phyloP scores from a whole-genome alignment of 1,140 invertebrate species.

The Rhagoletis pomonella region DNA sequence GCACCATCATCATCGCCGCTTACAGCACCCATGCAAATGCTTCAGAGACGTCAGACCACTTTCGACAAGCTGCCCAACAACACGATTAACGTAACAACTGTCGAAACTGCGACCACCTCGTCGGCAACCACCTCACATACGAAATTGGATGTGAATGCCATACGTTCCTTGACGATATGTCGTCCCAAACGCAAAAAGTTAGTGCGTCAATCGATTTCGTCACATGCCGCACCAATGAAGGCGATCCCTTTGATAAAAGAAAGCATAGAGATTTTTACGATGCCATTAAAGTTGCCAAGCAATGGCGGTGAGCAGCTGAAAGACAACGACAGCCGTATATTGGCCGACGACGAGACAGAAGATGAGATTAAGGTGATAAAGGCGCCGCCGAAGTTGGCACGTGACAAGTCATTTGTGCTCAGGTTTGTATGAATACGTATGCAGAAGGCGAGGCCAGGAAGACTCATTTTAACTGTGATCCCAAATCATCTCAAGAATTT shows the following conservation, averaged over 20 bases:
- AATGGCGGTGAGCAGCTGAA: background rate
- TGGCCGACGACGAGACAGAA: slow-evolving; percentile 37
- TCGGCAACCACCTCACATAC: slow-evolving; percentile 10
- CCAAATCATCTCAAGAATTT: background rate
- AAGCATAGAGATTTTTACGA: slow-evolving; percentile 31
- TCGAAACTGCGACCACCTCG: slow-evolving; percentile 44
- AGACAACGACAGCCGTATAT: slow-evolving; percentile 13
- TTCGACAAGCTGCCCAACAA: slow-evolving; percentile 49
- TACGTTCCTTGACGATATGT: slow-evolving; percentile 53
- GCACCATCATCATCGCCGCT: background rate
- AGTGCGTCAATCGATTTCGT: slow-evolving; percentile 3
- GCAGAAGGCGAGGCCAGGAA: background rate
- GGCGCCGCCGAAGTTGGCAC: slow-evolving; percentile 45
- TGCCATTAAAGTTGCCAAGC: background rate
- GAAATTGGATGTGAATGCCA: slow-evolving; percentile 26
- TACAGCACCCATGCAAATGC: slow-evolving; percentile 41
- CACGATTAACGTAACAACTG: background rate
- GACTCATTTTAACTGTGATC: background rate
- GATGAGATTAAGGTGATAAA: slow-evolving; percentile 56
- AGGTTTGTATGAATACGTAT: slow-evolving; percentile 52
- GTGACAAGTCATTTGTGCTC: slow-evolving; percentile 55
- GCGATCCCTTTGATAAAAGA: slow-evolving; percentile 44
- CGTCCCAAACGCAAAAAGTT: slow-evolving; percentile 53
- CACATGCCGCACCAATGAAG: slow-evolving; percentile 45
- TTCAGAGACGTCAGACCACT: slow-evolving; percentile 48